Evolutionary conservation across 2,888 invertebrate genomes (phyloP), one percentile per base, ranked within the genome.

Genomic region (Pyrocoelia pectoralis): DNA sequence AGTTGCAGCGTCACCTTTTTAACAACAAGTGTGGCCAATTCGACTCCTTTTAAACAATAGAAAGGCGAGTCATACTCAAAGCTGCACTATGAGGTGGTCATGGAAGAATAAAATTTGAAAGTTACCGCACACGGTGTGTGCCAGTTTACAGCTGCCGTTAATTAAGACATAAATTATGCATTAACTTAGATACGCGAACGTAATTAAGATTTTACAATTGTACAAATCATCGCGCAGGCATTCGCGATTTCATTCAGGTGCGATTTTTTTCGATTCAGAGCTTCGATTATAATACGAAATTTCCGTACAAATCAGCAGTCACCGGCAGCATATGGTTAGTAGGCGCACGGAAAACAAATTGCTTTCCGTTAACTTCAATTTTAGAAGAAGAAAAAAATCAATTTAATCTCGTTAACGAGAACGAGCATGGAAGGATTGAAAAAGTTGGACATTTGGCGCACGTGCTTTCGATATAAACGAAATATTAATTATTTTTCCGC

Each of bases 1-100:
- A 65, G 67, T 65, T 67, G 65, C 67, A 64, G 6, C 51, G 67
- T 67, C 67, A 67, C 53, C 54, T 46, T 58, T 52, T 46, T 28
- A 50, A n/a, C n/a, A 56, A 50, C 59, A 59, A 56, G 51, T 56
- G 59, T 56, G 50, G 29, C 58, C 52, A 52, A 59, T 40, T 48
- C 49, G 61, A n/a, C 50, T 43, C 53, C 13, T 10, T 15, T 54
- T 24, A 63, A 55, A 64, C 64, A 64, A 64, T 52, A 60, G 64
- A 60, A 60, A 33, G 55, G 55, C 63, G n/a, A 58, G 63, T 63
- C 63, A 63, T 63, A 63, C 50, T 41, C 15, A 57, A 52, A 40
- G 52, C 51, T 63, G 57, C 46, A 43, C 38, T 53, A 49, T 53
- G 57, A 56, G 62, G 57, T 59, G 63, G 55, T 54, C 63, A 28